Conservation (phyloP, 1,140 invertebrate genomes). For the Drosophila novamexicana region DNA sequence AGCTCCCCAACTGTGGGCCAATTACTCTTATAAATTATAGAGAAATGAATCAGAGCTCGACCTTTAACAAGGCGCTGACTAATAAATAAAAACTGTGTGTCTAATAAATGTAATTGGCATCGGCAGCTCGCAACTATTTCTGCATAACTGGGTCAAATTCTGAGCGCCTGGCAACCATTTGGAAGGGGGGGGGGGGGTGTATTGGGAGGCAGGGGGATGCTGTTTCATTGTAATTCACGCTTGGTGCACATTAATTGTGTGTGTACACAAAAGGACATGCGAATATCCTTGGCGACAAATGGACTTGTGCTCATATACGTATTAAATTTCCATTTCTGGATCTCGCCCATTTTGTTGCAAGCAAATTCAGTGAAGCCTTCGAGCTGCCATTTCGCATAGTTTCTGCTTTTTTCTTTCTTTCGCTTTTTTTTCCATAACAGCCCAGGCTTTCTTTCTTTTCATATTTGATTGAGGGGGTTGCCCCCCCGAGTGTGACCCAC, state of each 20-base stretch:
- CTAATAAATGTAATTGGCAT: slow-evolving; percentile 79
- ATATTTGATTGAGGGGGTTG: slow-evolving; percentile 13
- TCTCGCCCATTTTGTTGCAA: slow-evolving; percentile 50
- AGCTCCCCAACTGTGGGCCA: slow-evolving; percentile 25
- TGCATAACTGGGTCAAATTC: slow-evolving; percentile 64
- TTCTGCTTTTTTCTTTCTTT: slow-evolving; percentile 38
- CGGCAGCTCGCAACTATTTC: slow-evolving; percentile 56
- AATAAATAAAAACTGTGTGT: slow-evolving; percentile 73
- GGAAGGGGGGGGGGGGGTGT: neutral
- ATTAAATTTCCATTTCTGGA: slow-evolving; percentile 74
- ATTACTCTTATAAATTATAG: slow-evolving; percentile 80
- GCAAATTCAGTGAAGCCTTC: slow-evolving; percentile 64
- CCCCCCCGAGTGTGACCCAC: slow-evolving; percentile 37
- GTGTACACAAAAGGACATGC: slow-evolving; percentile 61
- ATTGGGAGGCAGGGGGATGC: neutral
- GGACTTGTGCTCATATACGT: slow-evolving; percentile 34
- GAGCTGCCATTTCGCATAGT: slow-evolving; percentile 48
- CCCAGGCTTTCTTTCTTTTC: slow-evolving; percentile 8
- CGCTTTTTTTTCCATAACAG: slow-evolving; percentile 3
- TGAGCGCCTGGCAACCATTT: slow-evolving; percentile 51
- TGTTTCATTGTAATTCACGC: slow-evolving; percentile 69
- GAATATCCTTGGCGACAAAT: slow-evolving; percentile 74
- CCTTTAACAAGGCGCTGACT: neutral
- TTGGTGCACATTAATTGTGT: slow-evolving; percentile 77
- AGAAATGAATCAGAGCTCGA: slow-evolving; percentile 65